phyloP scores from a whole-genome alignment of 1,140 invertebrate species.

The Anastatus disparis region DNA sequence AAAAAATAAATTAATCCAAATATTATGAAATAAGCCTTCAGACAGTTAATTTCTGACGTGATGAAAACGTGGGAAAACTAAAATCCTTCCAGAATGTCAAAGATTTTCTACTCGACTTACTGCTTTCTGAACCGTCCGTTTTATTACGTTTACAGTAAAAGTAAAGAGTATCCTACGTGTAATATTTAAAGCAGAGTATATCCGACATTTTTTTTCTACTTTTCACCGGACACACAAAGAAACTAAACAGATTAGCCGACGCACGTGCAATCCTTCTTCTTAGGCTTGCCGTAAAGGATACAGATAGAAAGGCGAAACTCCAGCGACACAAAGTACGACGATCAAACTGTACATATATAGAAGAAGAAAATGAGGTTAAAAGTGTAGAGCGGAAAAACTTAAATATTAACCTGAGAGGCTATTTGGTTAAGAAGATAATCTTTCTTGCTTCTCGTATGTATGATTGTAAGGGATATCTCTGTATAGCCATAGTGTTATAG shows the following conservation, averaged over 20 bases:
- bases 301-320: too few relatives aligned
- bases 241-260: conserved; percentile 45
- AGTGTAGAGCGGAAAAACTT: conserved; percentile 19
- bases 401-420: conserved; percentile 35
- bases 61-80: conserved; percentile 16
- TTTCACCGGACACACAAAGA: neutral
- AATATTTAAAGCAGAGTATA: too few relatives aligned
- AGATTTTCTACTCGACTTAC: conserved; percentile 15
- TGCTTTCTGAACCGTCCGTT: too few relatives aligned
- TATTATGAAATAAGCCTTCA: too few relatives aligned
- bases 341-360: conserved; percentile 4
- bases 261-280: conserved; percentile 31
- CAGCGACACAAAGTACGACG: conserved; percentile 25
- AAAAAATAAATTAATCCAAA: too few relatives aligned
- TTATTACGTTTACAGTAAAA: too few relatives aligned
- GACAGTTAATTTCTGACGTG: too few relatives aligned
- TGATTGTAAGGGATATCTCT: conserved; percentile 23
- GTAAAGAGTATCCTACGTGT: too few relatives aligned
- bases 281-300: too few relatives aligned
- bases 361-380: conserved; percentile 3
- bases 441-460: conserved; percentile 24
- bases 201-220: too few relatives aligned
- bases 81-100: conserved; percentile 20
- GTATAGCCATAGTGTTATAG: neutral
- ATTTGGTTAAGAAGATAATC: conserved; percentile 55